Conservation (phyloP, 2,888 invertebrate species). For the Phengaris arion region DNA sequence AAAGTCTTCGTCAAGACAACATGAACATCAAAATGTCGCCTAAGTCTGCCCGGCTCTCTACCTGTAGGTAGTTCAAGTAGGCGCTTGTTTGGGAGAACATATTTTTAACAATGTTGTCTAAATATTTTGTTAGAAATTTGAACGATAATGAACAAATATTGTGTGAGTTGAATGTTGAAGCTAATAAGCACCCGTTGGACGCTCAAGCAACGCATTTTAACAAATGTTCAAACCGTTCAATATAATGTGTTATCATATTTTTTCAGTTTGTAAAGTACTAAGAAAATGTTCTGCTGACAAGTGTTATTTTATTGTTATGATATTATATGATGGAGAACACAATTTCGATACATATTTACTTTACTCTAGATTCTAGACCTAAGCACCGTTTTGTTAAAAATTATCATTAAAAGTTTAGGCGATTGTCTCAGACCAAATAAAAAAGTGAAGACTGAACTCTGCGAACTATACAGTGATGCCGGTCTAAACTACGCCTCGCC, state of each 20-base stretch:
- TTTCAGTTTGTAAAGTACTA: background rate
- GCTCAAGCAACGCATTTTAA: constrained; percentile 5
- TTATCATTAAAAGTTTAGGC: constrained; percentile 8
- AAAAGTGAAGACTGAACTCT: too few species aligned
- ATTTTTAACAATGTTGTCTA: too few species aligned
- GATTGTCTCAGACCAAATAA: background rate
- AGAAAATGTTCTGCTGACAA: background rate
- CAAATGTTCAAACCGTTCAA: constrained; percentile 9
- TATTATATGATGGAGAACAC: background rate
- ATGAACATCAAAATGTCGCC: too few species aligned
- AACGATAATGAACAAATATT: too few species aligned
- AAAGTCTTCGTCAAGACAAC: too few species aligned
- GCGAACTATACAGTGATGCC: too few species aligned
- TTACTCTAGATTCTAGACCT: background rate
- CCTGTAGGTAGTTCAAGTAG: too few species aligned
- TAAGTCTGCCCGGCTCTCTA: too few species aligned
- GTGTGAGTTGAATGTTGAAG: background rate
- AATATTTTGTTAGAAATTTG: too few species aligned
- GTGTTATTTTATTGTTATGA: background rate
- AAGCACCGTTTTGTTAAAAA: constrained; percentile 4
- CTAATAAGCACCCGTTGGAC: background rate
- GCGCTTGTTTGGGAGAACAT: too few species aligned
- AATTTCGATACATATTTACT: background rate
- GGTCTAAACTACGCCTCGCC: too few species aligned
- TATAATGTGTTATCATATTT: background rate